Evolutionary conservation across 2,797 vertebrate genomes (phyloP).

Genomic region (Aulostomus chinensis): DNA sequence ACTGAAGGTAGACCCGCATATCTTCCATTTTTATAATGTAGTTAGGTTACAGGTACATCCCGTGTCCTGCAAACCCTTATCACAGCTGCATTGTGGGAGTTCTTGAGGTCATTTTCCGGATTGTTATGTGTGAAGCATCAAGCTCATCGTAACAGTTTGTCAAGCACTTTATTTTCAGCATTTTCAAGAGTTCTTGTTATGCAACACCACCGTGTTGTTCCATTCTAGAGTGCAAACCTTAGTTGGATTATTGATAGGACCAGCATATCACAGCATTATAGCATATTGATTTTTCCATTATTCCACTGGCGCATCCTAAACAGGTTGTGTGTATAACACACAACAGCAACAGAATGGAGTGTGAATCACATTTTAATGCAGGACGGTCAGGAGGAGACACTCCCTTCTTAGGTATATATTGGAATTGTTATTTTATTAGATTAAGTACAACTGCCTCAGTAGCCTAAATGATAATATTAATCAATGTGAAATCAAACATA

Average conservation of each 20-base stretch:
- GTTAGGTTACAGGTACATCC: not conserved
- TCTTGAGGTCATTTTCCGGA: not conserved
- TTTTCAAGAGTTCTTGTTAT: constrained; percentile 33
- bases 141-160: constrained; percentile 12
- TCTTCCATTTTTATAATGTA: too few relatives aligned
- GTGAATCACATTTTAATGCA: constrained; percentile 36
- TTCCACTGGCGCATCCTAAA: constrained; percentile 37
- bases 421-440: too few relatives aligned
- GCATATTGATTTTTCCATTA: constrained; percentile 61
- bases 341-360: constrained; percentile 5
- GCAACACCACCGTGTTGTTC: constrained; percentile 15
- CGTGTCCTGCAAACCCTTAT: not conserved
- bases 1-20: too few relatives aligned
- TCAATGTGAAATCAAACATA: too few relatives aligned
- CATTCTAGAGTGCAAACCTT: too few relatives aligned
- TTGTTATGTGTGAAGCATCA: not conserved
- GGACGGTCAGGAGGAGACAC: constrained; percentile 18
- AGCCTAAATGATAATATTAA: too few relatives aligned
- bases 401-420: too few relatives aligned
- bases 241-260: constrained; percentile 55
- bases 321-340: constrained; percentile 21
- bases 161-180: constrained; percentile 23
- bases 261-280: constrained; percentile 57
- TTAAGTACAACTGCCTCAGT: too few relatives aligned
- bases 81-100: not conserved